Base-by-base conservation (phyloP, 1,140 invertebrate genomes). In the Camponotus vicinus region DNA sequence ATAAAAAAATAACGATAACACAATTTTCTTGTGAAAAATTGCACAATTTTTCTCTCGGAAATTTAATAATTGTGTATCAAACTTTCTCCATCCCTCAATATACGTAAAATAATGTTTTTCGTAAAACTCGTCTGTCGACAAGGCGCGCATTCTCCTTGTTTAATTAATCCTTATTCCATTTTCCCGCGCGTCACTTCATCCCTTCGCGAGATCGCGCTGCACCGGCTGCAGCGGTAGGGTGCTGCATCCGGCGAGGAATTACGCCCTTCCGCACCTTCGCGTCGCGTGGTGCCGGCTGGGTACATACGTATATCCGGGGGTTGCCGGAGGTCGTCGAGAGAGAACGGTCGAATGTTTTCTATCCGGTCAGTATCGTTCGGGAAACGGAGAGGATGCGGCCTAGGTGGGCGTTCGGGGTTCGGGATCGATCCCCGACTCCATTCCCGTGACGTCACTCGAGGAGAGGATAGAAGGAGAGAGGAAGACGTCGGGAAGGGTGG, bases 381-480 rank as follows among this genome's bases (percentile, higher is more conserved):
- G 52, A 59, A 37, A 69, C 61, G 11, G 75, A 71, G 73, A 89
- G 76, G 63, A 79, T 52, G 77, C 49, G 83, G 40, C 55, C 37
- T 59, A 32, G 55, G 76, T 82, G 88, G 82, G 86, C 71, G 89
- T 84, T 64, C 57, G 78, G 87, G 84, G 89, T 84, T 64, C 57
- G 78, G 87, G 84, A 91, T 91, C 90, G 90, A 91, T 91, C 89
- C 86, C 86, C 88, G 86, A 87, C 88, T 90, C 59, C 82, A 75
- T 90, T 91, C 87, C 90, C 89, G 89, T 91, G 90, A 91, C 90
- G 90, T 91, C 90, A 90, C 79, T 6, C n/a, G 6, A 27, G 15
- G 64, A 78, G 69, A 82, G 69, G 86, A 77, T 61, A 52, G 79
- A 78, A 64, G 55, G 57, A 55, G 85, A 63, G 59, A 66, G 76